Base-by-base conservation (phyloP, 2,797 vertebrate genomes). In the Tauraco hartlaubi region DNA sequence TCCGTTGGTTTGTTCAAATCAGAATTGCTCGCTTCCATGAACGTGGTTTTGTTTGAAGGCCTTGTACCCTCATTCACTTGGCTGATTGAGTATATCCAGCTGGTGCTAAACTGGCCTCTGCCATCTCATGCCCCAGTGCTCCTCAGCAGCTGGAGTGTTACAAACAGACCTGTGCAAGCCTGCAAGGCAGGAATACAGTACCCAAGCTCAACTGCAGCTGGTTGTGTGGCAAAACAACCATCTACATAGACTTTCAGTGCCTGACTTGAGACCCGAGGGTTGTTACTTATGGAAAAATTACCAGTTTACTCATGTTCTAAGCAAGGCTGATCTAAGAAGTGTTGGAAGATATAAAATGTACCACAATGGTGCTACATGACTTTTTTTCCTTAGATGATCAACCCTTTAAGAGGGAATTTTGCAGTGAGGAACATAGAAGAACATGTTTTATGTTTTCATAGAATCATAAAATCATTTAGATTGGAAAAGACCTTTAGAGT, bases 361-460 rank as follows among this genome's bases (percentile, higher is more conserved):
- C 13, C 1, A 0, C n/a, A 56, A 43, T 14, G 6, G 33, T 61
- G 11, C 31, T 61, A n/a, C 9, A 6, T 76, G 37, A 63, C 41
- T 9, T 51, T 54, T 84, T 61, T 61, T 22, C 23, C 22, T 37
- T 77, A 66, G 33, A n/a, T 11, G 7, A 26, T 69, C 37, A 62
- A 6, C 9, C 10, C 56, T 89, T 61, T 33, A 19, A 46, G 33
- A 87, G 26, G 7, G 43, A 64, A 28, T 82, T 87, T 59, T 85
- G 5, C 44, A 56, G 20, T 29, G 20, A 85, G 46, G 9, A 63
- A 28, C 68, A 66, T 5, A 31, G 41, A 90, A 29, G 6, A 59
- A 19, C 28, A 12, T 4, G 0, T 29, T 33, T 7, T 61, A 1
- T 46, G 2, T 63, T 85, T 48, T 68, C 43, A 11, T 1, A 51